Conservation (phyloP, 2,888 invertebrate genomes). For the Blera fallax region DNA sequence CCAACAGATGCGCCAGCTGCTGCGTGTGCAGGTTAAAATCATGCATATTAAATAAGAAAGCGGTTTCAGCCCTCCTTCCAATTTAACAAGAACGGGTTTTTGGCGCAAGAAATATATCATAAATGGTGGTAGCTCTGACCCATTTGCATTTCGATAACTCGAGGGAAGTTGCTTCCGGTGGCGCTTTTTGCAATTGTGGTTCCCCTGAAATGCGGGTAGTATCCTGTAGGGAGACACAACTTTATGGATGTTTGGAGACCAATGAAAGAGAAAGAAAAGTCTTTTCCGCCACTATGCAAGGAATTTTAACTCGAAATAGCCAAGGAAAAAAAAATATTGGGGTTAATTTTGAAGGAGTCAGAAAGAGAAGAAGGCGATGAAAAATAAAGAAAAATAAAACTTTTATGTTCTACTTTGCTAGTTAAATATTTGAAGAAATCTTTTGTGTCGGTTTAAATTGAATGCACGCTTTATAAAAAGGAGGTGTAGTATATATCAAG, state of each 20-base stretch:
- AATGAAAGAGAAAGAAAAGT: not conserved
- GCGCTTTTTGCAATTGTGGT: constrained; percentile 37
- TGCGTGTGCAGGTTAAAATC: constrained; percentile 42
- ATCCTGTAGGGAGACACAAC: constrained; percentile 18
- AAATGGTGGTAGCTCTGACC: constrained; percentile 52
- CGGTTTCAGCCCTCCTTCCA: constrained; percentile 21
- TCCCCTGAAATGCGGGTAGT: constrained; percentile 13
- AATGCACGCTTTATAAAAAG: not conserved
- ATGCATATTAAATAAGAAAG: constrained; percentile 49
- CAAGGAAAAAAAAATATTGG: not conserved
- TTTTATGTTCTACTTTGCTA: constrained; percentile 15
- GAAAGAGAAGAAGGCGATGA: not conserved
- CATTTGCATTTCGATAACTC: constrained; percentile 56
- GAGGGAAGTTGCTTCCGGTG: constrained; percentile 26
- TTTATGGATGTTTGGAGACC: constrained; percentile 5
- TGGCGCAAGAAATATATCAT: constrained; percentile 36
- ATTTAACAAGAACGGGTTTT: constrained; percentile 36
- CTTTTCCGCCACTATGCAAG: not conserved
- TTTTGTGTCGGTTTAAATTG: constrained; percentile 12
- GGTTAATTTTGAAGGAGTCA: constrained; percentile 31
- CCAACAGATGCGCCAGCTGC: constrained; percentile 29
- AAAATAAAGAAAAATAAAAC: not conserved
- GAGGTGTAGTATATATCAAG: not conserved
- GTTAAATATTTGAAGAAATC: constrained; percentile 37
- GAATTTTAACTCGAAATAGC: not conserved